phyloP scores from a whole-genome alignment of 2,888 invertebrate genomes.

The Cataglyphis albicans region DNA sequence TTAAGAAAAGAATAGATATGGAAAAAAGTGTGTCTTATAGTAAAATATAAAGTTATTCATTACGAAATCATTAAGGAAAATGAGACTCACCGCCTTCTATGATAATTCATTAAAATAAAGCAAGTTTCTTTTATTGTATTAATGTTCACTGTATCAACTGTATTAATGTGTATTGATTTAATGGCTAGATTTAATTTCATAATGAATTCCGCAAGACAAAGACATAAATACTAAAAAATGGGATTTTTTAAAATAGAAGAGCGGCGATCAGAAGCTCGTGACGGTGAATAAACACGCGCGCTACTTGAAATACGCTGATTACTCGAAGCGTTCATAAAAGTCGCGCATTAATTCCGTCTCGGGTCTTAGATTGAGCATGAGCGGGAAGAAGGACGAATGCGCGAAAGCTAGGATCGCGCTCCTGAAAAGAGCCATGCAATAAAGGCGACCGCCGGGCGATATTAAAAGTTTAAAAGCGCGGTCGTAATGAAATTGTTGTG shows the following conservation, averaged over 20 bases:
- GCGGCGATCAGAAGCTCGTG: constrained; percentile 21
- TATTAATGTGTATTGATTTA: too few relatives aligned
- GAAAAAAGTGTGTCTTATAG: neutral
- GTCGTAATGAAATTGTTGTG: constrained; percentile 75
- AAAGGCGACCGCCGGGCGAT: constrained; percentile 67
- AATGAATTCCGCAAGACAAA: neutral
- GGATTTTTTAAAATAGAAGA: constrained; percentile 2
- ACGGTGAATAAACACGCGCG: constrained; percentile 42
- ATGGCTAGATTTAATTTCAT: neutral
- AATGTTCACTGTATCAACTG: neutral
- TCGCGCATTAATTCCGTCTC: constrained; percentile 68
- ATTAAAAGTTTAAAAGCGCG: constrained; percentile 73
- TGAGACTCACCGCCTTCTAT: neutral
- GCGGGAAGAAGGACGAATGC: constrained; percentile 54
- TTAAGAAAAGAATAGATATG: neutral
- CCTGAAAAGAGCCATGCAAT: constrained; percentile 62
- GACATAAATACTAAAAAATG: constrained; percentile 8
- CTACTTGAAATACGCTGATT: constrained; percentile 60
- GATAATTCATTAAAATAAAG: neutral
- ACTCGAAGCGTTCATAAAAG: constrained; percentile 67
- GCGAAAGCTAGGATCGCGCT: constrained; percentile 25
- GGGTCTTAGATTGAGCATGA: constrained; percentile 62
- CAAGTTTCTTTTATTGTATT: neutral
- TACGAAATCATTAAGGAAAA: neutral
- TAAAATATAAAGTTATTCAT: neutral